Base-by-base conservation (phyloP, 2,797 vertebrate genomes). In the Karalla daura region DNA sequence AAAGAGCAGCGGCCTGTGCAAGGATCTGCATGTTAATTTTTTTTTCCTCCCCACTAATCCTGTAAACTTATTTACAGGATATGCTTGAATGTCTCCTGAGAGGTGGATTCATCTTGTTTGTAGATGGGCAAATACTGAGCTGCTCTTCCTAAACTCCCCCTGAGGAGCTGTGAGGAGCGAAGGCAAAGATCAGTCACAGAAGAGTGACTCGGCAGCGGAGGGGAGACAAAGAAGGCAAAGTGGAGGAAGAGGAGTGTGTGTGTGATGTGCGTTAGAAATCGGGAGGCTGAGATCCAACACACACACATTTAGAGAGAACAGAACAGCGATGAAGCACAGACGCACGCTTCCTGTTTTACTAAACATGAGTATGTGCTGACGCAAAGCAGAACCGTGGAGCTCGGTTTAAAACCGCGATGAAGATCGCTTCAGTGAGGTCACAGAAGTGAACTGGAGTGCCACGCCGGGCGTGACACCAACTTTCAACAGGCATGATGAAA, bases 141-240 rank as follows among this genome's bases (percentile, higher is more conserved):
- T 14, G 32, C 59, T 39, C 17, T 49, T 11, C 35, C 5, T 36
- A 41, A 39, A 32, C 36, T 14, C 15, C 25, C 75, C 37, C 21
- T 2, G 33, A 32, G 58, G 41, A 33, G 14, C 20, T 50, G 36
- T 0, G 14, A 32, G 30, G 3, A 25, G 28, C 44, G 2, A 28
- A 32, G 65, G 50, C 44, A 37, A 37, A 43, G 55, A 65, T 58
- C 50, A 17, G 12, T 61, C 44, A 47, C 17, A n/a, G 41, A 32
- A 5, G 17, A 69, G 25, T 0, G 21, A 52, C 14, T 41, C 64
- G 3, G 40, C 40, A 33, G n/a, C 5, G 3, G 33, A 14, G 41
- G 21, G 47, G 33, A 45, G 47, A 40, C n/a, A 24, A 35, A 24
- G 28, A 30, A 32, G 12, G 28, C 41, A 28, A 3, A 23, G 21